Evolutionary conservation across 1,140 invertebrate genomes (phyloP).

Genomic region (Macrocentrus cingulum): DNA sequence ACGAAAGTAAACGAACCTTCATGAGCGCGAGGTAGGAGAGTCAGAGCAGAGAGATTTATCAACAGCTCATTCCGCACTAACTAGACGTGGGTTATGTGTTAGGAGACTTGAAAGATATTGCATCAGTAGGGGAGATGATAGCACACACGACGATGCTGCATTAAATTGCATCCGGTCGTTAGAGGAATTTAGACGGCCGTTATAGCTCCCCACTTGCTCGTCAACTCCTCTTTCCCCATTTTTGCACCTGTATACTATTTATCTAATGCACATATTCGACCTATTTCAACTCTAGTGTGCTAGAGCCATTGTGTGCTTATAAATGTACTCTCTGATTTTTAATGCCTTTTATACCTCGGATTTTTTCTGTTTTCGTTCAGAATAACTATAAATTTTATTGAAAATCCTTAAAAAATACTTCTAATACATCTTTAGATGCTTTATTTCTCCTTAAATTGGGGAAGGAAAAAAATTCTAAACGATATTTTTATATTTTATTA

Average conservation of each 20-base stretch:
- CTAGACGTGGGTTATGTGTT: conserved; percentile 51
- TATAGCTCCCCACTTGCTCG: conserved; percentile 10
- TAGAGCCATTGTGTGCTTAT: conserved; percentile 6
- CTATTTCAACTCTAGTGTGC: conserved; percentile 1
- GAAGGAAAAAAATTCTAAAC: too few relatives aligned
- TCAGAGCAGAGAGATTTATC: conserved; percentile 49
- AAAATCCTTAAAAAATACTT: too few relatives aligned
- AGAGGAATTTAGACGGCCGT: conserved; percentile 50
- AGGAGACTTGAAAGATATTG: conserved; percentile 56
- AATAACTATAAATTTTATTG: too few relatives aligned
- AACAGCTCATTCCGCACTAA: conserved; percentile 55
- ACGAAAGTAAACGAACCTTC: conserved; percentile 6
- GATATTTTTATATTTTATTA: too few relatives aligned
- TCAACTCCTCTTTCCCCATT: neutral
- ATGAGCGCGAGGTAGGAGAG: too few relatives aligned
- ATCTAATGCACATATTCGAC: neutral
- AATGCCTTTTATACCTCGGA: too few relatives aligned
- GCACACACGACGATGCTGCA: conserved; percentile 54
- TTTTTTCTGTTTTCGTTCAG: too few relatives aligned
- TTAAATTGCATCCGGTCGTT: conserved; percentile 57
- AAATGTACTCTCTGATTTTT: too few relatives aligned
- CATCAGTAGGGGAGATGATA: conserved; percentile 55
- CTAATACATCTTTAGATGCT: too few relatives aligned
- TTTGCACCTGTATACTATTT: conserved; percentile 4
- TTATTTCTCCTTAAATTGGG: too few relatives aligned